A percentile compares a stretch with the other conserved stretches of the same genome.
These are phyloP conservation scores for Phenganax stokvisi DNA, from an alignment of 92 coral and sea anemone species.

Conservation along the genomic window DNA sequence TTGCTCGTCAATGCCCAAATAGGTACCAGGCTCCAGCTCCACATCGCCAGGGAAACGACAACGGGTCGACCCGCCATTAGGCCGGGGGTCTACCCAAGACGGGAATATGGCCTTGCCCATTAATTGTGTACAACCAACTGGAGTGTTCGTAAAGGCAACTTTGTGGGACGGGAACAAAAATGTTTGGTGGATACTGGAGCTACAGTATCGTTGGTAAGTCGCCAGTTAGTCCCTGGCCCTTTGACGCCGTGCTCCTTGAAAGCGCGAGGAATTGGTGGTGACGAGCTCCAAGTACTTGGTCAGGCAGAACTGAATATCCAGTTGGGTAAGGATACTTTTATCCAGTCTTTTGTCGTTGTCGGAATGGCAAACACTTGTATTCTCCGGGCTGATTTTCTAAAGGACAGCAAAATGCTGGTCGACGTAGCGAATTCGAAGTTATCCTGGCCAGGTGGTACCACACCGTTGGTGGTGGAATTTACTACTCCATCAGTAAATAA, in stretches of 20 bases:
- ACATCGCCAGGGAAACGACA: constrained; percentile 18
- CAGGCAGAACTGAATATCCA: not conserved
- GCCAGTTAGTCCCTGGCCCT: not conserved
- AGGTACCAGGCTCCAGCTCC: constrained; percentile 21
- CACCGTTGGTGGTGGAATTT: not conserved
- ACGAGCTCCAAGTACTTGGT: not conserved
- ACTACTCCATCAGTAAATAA: not conserved
- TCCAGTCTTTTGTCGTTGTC: not conserved
- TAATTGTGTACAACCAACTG: not conserved
- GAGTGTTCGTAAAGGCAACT: not conserved
- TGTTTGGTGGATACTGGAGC: not conserved
- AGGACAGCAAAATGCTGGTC: not conserved
- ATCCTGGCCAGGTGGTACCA: not conserved
- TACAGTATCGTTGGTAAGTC: not conserved
- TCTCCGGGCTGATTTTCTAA: not conserved
- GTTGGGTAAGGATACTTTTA: not conserved
- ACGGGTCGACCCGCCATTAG: constrained; percentile 22
- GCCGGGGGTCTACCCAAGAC: constrained; percentile 8
- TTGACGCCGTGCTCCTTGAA: not conserved
- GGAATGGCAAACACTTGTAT: not conserved
- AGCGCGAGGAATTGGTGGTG: constrained; percentile 26
- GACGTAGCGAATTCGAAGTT: not conserved
- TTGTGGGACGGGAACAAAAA: not conserved
- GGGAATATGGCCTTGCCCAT: not conserved
- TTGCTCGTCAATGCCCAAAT: constrained; percentile 18